phyloP scores from a whole-genome alignment of 2,888 invertebrate genomes.

The Lasius platythorax region DNA sequence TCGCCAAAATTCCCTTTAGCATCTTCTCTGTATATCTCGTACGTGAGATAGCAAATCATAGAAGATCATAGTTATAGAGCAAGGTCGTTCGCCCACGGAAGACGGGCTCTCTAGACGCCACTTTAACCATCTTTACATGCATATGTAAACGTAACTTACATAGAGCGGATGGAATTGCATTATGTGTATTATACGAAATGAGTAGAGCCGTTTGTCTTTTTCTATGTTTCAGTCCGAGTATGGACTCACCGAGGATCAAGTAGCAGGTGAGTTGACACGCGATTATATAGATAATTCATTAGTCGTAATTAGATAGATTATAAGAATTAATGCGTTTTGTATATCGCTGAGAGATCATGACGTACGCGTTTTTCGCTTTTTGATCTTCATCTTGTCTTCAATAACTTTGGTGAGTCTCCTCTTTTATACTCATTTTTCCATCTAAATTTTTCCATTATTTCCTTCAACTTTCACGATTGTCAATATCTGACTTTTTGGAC shows the following conservation, averaged over 20 bases:
- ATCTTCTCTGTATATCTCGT: constrained; percentile 46
- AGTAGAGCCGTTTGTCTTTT: constrained; percentile 61
- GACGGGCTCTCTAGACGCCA: not conserved
- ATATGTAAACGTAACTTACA: not conserved
- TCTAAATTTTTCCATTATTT: no score
- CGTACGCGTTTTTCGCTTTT: no score
- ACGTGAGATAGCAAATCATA: constrained; percentile 26
- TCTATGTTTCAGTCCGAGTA: constrained; percentile 92
- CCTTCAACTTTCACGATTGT: no score
- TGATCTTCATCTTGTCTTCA: no score
- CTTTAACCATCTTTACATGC: not conserved
- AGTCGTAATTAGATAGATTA: not conserved
- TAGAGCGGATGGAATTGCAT: not conserved
- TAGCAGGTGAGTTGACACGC: constrained; percentile 89
- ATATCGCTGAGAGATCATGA: no score
- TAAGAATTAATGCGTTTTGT: not conserved
- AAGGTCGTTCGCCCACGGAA: constrained; percentile 22
- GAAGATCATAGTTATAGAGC: constrained; percentile 22
- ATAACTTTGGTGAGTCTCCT: no score
- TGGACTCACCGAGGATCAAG: constrained; percentile 95
- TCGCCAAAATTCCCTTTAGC: constrained; percentile 74
- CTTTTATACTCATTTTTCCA: no score
- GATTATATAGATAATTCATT: not conserved
- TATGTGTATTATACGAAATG: not conserved
- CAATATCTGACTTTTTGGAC: no score